Percentiles rank a stretch among this genome's conserved stretches.
phyloP scores from a whole-genome alignment of 2,888 invertebrate genomes.

The Loripinus fragilis region DNA sequence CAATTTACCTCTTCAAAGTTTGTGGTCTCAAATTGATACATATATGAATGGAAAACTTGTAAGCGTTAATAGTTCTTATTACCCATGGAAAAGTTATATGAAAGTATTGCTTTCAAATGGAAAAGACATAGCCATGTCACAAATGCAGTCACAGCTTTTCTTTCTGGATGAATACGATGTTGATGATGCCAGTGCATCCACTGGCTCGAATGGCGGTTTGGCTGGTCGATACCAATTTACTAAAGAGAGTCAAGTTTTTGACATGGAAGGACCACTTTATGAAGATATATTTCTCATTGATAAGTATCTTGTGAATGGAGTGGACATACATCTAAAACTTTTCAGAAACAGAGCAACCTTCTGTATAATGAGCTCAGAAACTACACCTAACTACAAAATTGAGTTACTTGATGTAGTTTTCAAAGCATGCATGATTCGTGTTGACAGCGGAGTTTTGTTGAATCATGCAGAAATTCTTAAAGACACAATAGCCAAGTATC shows the following conservation, averaged over 20 bases:
- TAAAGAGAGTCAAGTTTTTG: constrained; percentile 23
- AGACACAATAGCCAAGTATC: constrained; percentile 27
- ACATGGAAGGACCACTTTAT: constrained; percentile 33
- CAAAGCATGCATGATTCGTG: constrained; percentile 32
- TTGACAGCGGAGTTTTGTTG: constrained; percentile 30
- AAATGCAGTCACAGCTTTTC: constrained; percentile 32
- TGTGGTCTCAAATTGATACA: constrained; percentile 41
- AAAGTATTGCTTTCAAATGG: constrained; percentile 29
- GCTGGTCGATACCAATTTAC: constrained; percentile 22
- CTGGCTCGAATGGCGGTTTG: constrained; percentile 25
- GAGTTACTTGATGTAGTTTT: constrained; percentile 34
- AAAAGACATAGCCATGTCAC: constrained; percentile 13
- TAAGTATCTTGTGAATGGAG: constrained; percentile 34
- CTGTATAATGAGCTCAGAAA: constrained; percentile 24
- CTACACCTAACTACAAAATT: constrained; percentile 22
- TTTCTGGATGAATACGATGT: constrained; percentile 5
- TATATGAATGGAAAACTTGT: constrained; percentile 38
- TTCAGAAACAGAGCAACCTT: constrained; percentile 24
- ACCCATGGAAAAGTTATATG: constrained; percentile 40
- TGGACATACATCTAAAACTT: constrained; percentile 38
- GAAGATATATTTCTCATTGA: constrained; percentile 37
- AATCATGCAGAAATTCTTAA: constrained; percentile 33
- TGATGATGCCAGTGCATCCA: constrained; percentile 14
- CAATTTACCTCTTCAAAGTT: constrained; percentile 28
- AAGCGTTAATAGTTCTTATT: constrained; percentile 26